Base-by-base conservation (phyloP, 2,888 invertebrate genomes). In the Nomada flava region DNA sequence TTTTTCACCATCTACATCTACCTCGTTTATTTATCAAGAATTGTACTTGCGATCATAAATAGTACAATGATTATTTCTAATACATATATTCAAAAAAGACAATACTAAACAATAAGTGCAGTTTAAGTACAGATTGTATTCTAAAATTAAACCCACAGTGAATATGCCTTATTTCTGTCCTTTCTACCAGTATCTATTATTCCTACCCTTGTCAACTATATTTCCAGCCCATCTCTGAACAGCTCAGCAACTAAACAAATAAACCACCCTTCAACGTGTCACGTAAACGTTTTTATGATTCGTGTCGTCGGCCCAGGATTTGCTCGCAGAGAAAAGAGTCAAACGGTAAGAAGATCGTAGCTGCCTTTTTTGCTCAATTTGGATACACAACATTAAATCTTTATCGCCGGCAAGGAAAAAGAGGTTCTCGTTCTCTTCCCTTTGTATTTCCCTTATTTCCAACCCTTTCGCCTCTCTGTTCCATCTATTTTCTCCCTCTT, bases 331-430 rank as follows among this genome's bases (percentile, higher is more conserved):
- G 7, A 18, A 11, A 47, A 18, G 36, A 13, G n/a, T 1, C 26
- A 60, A 60, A 47, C 64, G n/a, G 23, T 52, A 59, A 36, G 36
- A 36, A 23, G 20, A 67, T 50, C 55, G 42, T 55, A 29, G 42
- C 52, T 15, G 60, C 26, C 55, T 53, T 42, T 73, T 55, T 36
- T 18, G n/a, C 63, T 59, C 63, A 55, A 63, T 62, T 15, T 62
- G 47, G 53, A 47, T n/a, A 62, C 29, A 52, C 67, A 67, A 52
- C 67, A 63, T 79, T 78, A 80, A 80, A 80, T 78, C 79, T 72
- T 65, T 78, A 78, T 78, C 57, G 72, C 44, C 52, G 29, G 20
- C 36, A 79, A 78, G 71, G 62, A 71, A 79, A 15, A 47, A 47
- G 15, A 10, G 26, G 47, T 29, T 20, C 36, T 13, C 67, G 26